Evolutionary conservation across 2,113 vertebrate genomes (phyloP), one percentile per base, ranked within the genome.

Genomic region (Empidonax traillii): DNA sequence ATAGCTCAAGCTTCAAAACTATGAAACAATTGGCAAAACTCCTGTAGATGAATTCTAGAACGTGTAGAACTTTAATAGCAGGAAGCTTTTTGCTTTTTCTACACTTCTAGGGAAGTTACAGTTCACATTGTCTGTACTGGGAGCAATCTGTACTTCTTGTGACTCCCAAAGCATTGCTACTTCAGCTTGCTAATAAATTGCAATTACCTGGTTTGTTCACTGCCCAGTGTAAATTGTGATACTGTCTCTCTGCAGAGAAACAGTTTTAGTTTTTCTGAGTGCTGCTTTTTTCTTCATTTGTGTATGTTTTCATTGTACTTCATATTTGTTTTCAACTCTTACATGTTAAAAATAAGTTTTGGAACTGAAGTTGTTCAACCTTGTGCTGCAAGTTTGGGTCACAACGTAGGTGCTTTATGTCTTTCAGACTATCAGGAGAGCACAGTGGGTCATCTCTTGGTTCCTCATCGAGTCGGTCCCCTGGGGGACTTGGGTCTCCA

Each of bases 381-480:
- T 59, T 43, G 41, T 78, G 43, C 67, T 53, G 44, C 33, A 78
- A 28, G 44, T 81, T 55, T 56, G 31, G 21, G 13, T 87, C 24
- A 44, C 49, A 59, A 0, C 3, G 13, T 52, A 4, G 71, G 33
- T 88, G 44, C 58, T 88, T 58, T 51, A 4, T 55, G 20, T 49
- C 9, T 90, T 82, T 27, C 85, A 99, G 99, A 47, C 96, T 99
- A 12, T 93, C 94, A 31, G 93, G 96, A 16, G 98, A 96, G 92
- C 93, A 73, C 6, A 86, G 96, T 35, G 85, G 81, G 53, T 96
- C 97, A 14, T 98, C 86, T 0, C n/a, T 55, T 17, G 96, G 92
- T n/a, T 98, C 98, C 27, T 97, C 98, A 16, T 91, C 96, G 33
- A 90, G 96, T 58, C 97, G 65, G 1, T 97, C 97, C 9, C 97